A percentile compares a stretch with the other conserved stretches of the same genome.
phyloP scores from a whole-genome alignment of 2,888 invertebrate species.

The Listrodromus nycthemerus region DNA sequence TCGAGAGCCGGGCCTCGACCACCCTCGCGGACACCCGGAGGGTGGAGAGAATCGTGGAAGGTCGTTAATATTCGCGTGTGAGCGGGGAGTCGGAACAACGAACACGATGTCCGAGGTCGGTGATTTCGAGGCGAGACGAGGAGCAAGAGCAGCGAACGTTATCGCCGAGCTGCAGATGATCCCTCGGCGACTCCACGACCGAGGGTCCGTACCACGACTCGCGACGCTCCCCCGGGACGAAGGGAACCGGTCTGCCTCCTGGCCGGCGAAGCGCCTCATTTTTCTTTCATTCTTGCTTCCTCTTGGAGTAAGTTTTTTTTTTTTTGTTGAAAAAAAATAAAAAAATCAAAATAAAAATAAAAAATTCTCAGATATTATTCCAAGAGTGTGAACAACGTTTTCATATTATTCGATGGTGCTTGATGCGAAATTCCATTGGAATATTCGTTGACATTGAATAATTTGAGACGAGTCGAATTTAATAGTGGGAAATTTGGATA shows the following conservation, averaged over 20 bases:
- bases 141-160: conserved; percentile 72
- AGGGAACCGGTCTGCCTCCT: conserved; percentile 50
- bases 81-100: conserved; percentile 73
- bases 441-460: no score
- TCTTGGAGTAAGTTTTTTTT: conserved; percentile 62
- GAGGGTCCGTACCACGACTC: conserved; percentile 18
- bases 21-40: conserved; percentile 48
- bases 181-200: conserved; percentile 70
- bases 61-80: conserved; percentile 73
- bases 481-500: no score
- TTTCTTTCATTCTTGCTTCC: conserved; percentile 58
- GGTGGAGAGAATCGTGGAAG: not conserved
- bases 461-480: no score
- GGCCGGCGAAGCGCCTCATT: conserved; percentile 61
- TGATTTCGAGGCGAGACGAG: conserved; percentile 23
- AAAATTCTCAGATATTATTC: no score
- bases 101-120: conserved; percentile 75
- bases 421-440: no score
- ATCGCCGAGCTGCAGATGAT: conserved; percentile 78
- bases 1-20: conserved; percentile 54
- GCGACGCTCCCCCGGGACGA: conserved; percentile 70
- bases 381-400: no score
- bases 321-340: conserved; percentile 71
- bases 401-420: no score
- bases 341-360: no score